A percentile compares a stretch with the other conserved stretches of the same genome.
These are phyloP conservation scores for Sesamia inferens DNA, from an alignment of 2,888 invertebrate genomes.

Conservation along the genomic window DNA sequence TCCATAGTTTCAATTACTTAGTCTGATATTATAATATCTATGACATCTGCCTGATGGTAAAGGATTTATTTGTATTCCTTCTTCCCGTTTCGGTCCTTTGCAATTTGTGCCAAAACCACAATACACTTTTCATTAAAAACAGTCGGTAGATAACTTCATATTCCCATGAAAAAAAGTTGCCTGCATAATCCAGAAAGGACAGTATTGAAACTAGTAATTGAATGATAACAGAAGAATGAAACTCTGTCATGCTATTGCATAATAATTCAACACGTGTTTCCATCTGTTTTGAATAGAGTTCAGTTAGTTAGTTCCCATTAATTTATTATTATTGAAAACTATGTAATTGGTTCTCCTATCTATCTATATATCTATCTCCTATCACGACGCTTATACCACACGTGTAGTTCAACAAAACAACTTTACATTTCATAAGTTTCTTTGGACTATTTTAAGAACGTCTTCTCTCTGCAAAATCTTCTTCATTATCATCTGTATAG, in stretches of 20 bases:
- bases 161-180: slow-evolving; percentile 12
- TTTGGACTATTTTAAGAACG: slow-evolving; percentile 6
- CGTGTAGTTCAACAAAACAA: slow-evolving; percentile 40
- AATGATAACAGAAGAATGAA: slow-evolving; percentile 49
- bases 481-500: neutral
- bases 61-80: neutral
- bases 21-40: too few relatives aligned
- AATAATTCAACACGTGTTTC: slow-evolving; percentile 42
- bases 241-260: slow-evolving; percentile 45
- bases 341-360: slow-evolving; percentile 29
- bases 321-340: slow-evolving; percentile 33
- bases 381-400: slow-evolving; percentile 18
- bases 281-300: slow-evolving; percentile 21
- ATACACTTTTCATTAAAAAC: neutral
- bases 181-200: slow-evolving; percentile 9
- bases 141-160: neutral
- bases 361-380: too few relatives aligned
- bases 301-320: too few relatives aligned
- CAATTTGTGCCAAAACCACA: neutral
- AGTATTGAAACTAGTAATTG: slow-evolving; percentile 22
- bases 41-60: too few relatives aligned
- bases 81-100: neutral
- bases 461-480: neutral
- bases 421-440: neutral
- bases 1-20: too few relatives aligned